Percentiles rank a stretch among this genome's conserved stretches.
Conservation (phyloP, 2,113 vertebrate species). For the Naja naja region DNA sequence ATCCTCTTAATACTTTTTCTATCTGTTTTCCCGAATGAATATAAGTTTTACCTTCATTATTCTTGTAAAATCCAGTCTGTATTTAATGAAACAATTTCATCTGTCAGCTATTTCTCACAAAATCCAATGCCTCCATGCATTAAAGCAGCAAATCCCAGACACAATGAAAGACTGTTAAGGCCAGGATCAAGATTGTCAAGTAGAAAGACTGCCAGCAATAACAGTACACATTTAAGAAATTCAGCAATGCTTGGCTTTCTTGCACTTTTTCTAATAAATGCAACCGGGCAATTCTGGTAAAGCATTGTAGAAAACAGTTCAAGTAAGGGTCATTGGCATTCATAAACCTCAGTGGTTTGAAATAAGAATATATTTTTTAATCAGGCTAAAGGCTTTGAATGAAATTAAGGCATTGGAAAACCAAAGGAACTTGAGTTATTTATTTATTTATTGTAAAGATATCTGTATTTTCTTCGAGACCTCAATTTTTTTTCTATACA, state of each 20-base stretch:
- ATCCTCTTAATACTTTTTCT: conserved; percentile 44
- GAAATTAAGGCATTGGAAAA: neutral
- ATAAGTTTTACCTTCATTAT: conserved; percentile 37
- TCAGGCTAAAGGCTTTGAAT: neutral
- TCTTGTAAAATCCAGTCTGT: conserved; percentile 23
- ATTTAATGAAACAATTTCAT: conserved; percentile 28
- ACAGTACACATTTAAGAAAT: conserved; percentile 21
- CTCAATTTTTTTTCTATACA: neutral
- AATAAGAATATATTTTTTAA: neutral
- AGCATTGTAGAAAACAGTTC: neutral
- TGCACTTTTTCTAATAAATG: conserved; percentile 11
- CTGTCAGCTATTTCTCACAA: conserved; percentile 22
- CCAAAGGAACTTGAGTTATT: neutral
- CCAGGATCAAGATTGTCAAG: neutral
- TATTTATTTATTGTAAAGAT: neutral
- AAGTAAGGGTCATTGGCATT: neutral
- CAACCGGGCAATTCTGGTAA: conserved; percentile 15
- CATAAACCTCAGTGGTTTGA: neutral
- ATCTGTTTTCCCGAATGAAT: conserved; percentile 24
- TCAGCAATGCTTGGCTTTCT: conserved; percentile 6
- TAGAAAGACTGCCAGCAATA: neutral
- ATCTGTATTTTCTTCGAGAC: neutral
- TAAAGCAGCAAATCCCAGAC: neutral
- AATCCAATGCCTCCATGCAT: conserved; percentile 18
- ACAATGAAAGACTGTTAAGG: conserved; percentile 21